phyloP scores from a whole-genome alignment of 2,797 vertebrate species.

The Phylloscopus collybita region DNA sequence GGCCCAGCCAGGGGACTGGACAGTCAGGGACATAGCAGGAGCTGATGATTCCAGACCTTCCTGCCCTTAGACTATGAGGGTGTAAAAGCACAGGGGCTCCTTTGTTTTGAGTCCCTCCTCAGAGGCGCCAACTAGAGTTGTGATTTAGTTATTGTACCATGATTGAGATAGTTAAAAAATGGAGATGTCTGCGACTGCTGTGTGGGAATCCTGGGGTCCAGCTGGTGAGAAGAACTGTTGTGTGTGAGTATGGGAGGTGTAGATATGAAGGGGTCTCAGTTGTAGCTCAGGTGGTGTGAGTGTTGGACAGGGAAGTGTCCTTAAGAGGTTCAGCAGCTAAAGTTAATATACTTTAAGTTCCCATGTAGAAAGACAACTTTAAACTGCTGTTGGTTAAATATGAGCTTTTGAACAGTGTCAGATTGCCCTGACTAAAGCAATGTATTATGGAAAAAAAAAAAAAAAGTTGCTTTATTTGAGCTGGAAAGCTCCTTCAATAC shows the following conservation, averaged over 20 bases:
- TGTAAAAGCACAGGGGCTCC: background rate
- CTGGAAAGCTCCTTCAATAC: background rate
- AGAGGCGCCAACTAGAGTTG: background rate
- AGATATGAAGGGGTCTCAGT: background rate
- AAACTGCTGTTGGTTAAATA: background rate
- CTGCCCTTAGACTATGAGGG: fast-evolving
- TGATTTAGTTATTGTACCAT: background rate
- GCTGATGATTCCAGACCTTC: no score
- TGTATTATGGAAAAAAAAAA: background rate
- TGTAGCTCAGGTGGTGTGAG: background rate
- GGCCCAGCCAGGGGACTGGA: background rate
- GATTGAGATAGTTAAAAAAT: background rate
- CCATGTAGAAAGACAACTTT: background rate
- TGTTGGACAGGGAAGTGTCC: background rate
- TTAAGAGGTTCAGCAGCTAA: background rate
- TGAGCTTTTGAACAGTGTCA: background rate
- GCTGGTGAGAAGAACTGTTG: no score
- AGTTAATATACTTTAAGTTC: background rate
- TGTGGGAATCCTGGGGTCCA: background rate
- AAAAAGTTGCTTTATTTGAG: background rate
- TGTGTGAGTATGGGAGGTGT: background rate
- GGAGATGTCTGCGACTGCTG: background rate
- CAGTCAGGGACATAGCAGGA: background rate
- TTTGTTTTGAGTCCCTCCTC: background rate
- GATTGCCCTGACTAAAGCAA: background rate